Conservation (phyloP, 2,888 invertebrate species). For the Apamea monoglypha region DNA sequence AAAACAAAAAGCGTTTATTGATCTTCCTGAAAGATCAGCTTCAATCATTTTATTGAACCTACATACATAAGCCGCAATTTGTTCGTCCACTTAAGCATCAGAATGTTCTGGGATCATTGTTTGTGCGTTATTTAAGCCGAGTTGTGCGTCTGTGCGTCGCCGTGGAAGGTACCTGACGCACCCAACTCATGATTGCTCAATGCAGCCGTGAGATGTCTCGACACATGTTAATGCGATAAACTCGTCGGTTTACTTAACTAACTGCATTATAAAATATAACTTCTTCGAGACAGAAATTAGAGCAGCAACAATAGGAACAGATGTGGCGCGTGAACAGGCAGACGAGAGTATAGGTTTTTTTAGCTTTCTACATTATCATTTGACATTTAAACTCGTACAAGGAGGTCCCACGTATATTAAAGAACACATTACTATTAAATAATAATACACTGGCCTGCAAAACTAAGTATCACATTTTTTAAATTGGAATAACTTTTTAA, state of each 20-base stretch:
- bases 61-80: neutral
- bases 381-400: constrained; percentile 31
- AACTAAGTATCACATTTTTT: no score
- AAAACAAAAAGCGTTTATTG: neutral
- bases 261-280: neutral
- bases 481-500: no score
- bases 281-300: neutral
- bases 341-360: constrained; percentile 1
- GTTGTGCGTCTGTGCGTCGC: neutral
- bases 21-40: neutral
- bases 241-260: constrained; percentile 11
- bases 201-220: constrained; percentile 18
- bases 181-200: constrained; percentile 41
- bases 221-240: constrained; percentile 42
- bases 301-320: neutral
- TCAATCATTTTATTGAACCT: constrained; percentile 7
- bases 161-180: constrained; percentile 6
- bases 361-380: neutral
- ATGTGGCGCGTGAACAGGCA: neutral
- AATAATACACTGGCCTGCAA: no score
- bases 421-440: neutral
- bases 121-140: constrained; percentile 17
- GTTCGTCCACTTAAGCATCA: neutral
- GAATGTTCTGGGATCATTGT: constrained; percentile 1
- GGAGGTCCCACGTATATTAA: constrained; percentile 8